Evolutionary conservation across 2,797 vertebrate species (phyloP).

Genomic region (Ciconia nigra): DNA sequence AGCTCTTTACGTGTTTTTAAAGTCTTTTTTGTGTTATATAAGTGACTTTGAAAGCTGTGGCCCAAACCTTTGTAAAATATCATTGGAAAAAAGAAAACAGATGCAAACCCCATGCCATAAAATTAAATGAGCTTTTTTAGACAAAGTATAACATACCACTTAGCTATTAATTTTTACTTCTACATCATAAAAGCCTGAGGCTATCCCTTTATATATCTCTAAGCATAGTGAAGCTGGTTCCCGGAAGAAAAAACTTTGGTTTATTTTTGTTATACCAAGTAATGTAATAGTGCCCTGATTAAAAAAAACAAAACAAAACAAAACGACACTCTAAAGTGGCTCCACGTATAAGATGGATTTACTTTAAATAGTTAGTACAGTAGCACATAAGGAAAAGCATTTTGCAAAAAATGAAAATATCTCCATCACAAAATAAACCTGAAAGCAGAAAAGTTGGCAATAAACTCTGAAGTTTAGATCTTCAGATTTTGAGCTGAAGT

Average conservation of each 20-base stretch:
- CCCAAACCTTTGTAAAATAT: slow-evolving; percentile 65
- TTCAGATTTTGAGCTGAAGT: background rate
- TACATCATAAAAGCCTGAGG: slow-evolving; percentile 50
- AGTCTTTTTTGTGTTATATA: slow-evolving; percentile 43
- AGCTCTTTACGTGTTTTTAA: slow-evolving; percentile 42
- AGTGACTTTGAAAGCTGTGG: slow-evolving; percentile 60
- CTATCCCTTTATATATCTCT: slow-evolving; percentile 35
- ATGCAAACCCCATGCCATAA: slow-evolving; percentile 49
- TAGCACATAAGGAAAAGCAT: background rate
- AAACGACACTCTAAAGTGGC: background rate
- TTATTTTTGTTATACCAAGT: slow-evolving; percentile 18
- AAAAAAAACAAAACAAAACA: background rate
- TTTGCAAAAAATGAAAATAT: background rate
- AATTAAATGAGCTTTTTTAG: slow-evolving; percentile 68
- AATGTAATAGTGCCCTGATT: background rate
- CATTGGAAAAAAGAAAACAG: slow-evolving; percentile 57
- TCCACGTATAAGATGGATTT: background rate
- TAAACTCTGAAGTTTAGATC: background rate
- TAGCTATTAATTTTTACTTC: slow-evolving; percentile 65
- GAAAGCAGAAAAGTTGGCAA: background rate
- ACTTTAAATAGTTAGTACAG: background rate
- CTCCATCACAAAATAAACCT: background rate
- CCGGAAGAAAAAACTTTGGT: background rate
- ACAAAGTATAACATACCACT: slow-evolving; percentile 42
- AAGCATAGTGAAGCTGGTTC: background rate